These are phyloP conservation scores for Brachypalpus laphriformis DNA, from an alignment of 2,888 invertebrate genomes.

Conservation along the genomic window DNA sequence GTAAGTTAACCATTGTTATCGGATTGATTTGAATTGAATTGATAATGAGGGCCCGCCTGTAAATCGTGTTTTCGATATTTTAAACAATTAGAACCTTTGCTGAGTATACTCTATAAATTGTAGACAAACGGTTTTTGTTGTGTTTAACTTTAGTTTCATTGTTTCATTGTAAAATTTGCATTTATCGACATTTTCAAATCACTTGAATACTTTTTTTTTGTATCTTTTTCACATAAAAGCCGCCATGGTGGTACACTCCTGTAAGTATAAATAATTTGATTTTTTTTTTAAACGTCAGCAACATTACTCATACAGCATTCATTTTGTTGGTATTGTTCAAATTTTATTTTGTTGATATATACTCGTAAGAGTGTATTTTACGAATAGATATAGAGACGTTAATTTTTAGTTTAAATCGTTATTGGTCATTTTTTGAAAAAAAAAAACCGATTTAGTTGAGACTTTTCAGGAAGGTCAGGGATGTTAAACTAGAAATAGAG, in stretches of 20 bases:
- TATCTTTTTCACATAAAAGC: constrained; percentile 84
- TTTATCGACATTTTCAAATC: constrained; percentile 66
- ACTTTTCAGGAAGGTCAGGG: too few species aligned
- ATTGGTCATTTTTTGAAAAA: not conserved
- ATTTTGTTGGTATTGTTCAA: constrained; percentile 1
- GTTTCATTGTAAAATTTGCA: constrained; percentile 71
- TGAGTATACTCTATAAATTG: not conserved
- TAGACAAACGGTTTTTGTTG: constrained; percentile 11
- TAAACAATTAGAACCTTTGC: constrained; percentile 36
- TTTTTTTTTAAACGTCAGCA: not conserved
- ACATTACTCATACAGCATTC: not conserved
- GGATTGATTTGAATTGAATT: constrained; percentile 41
- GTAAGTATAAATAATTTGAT: constrained; percentile 86
- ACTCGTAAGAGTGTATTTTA: not conserved
- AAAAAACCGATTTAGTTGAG: too few species aligned
- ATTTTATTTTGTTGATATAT: not conserved
- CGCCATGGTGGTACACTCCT: constrained; percentile 96
- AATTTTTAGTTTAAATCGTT: not conserved
- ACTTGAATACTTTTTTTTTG: constrained; percentile 72
- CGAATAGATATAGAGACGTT: not conserved
- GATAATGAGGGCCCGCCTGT: not conserved
- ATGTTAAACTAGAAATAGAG: too few species aligned
- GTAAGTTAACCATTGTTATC: constrained; percentile 3
- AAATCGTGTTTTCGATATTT: constrained; percentile 23
- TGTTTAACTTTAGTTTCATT: constrained; percentile 48